phyloP scores from a whole-genome alignment of 2,113 vertebrate genomes.

The Tragelaphus scriptus region DNA sequence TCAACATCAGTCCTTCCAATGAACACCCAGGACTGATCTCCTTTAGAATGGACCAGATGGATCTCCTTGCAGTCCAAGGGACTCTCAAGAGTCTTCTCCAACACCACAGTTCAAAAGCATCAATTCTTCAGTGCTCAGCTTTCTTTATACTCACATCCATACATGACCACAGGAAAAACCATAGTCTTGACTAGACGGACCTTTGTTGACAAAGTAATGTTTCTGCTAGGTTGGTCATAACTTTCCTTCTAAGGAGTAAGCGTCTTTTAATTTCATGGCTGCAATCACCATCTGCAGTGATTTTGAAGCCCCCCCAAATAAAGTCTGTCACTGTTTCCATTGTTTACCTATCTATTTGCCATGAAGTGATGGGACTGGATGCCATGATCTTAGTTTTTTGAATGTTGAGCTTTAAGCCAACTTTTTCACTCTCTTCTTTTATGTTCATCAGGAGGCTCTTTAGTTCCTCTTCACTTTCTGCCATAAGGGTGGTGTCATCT shows the following conservation, averaged over 20 bases:
- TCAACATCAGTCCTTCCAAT: no score
- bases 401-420: neutral
- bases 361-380: neutral
- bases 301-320: neutral
- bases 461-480: neutral
- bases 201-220: no score
- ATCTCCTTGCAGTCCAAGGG: no score
- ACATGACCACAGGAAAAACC: neutral
- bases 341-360: neutral
- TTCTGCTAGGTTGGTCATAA: neutral
- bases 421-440: neutral
- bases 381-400: neutral
- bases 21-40: no score
- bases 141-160: neutral
- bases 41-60: no score
- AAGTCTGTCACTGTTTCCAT: neutral
- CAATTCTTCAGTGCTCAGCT: neutral
- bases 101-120: neutral
- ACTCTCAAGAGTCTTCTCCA: no score
- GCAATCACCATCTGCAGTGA: neutral
- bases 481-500: neutral
- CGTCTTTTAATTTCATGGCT: neutral
- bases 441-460: neutral
- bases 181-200: no score
- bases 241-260: neutral